Evolutionary conservation across 2,888 invertebrate species (phyloP), one percentile per base, ranked within the genome.

Genomic region (Melieria omissa): DNA sequence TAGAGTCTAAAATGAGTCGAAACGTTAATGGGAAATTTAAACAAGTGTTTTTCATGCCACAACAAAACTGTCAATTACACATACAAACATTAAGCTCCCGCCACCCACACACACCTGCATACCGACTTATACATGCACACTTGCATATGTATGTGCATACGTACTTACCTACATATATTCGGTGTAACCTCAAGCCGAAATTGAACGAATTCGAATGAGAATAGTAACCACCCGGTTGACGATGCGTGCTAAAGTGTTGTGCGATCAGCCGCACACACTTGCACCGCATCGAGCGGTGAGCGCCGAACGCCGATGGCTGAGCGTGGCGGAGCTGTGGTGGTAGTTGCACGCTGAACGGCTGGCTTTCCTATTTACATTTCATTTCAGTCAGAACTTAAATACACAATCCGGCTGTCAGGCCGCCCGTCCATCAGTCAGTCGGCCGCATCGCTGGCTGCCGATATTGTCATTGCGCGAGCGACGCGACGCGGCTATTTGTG

Each of bases 301-400:
- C 29, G 29, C 29, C 29, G 29, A 29, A 29, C 29, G 29, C 1
- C 29, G 29, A 29, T 29, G 29, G 29, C n/a, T 52, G 52, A 10
- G 12, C 8, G 49, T 2, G 49, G 12, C 9, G 8, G 49, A 10
- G 9, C 12, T 8, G 9, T 49, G 8, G 49, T 52, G 52, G 5
- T 52, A 14, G 14, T 52, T 14, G 52, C 14, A 52, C 52, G 52
- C 5, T n/a, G 52, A 52, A 52, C 14, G 29, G 29, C 14, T 52
- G 52, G n/a, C 14, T 63, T 64, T 46, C 49, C 55, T 70, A 58
- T 70, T 70, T 70, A 70, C 64, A 58, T 70, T 70, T 41, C 45
- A 70, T 70, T 70, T 70, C 55, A 57, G 47, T 64, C 64, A 70
- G 49, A 64, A 64, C 64, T 63, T 63, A 64, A 64, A 55, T 58